A percentile compares a stretch with the other conserved stretches of the same genome.
Conservation (phyloP, 2,888 invertebrate species). For the Endotricha flammealis region DNA sequence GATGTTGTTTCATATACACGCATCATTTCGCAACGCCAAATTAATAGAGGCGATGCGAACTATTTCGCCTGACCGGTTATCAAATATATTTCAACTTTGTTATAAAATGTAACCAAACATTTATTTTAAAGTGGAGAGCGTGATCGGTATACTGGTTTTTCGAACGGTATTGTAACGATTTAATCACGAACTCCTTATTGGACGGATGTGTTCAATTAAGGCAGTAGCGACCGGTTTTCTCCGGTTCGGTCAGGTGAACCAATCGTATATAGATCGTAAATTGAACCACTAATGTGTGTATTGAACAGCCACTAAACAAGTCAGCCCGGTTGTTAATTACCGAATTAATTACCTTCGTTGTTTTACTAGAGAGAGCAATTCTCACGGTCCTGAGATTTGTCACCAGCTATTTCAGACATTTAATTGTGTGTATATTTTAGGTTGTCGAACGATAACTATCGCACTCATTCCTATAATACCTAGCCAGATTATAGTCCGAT, state of each 20-base stretch:
- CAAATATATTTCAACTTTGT: neutral
- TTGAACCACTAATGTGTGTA: constrained; percentile 27
- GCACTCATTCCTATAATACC: too few species aligned
- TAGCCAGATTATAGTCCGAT: too few species aligned
- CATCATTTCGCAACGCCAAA: constrained; percentile 24
- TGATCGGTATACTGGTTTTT: too few species aligned
- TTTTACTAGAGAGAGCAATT: constrained; percentile 19
- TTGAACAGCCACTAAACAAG: constrained; percentile 15
- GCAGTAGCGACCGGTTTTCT: constrained; percentile 29
- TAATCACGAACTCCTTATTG: constrained; percentile 33
- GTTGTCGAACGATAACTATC: too few species aligned
- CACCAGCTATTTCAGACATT: too few species aligned
- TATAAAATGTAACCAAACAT: neutral
- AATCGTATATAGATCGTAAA: constrained; percentile 27
- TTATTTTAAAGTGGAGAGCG: too few species aligned
- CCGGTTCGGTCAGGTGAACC: constrained; percentile 17
- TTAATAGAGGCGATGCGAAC: constrained; percentile 7
- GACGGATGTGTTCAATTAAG: constrained; percentile 49
- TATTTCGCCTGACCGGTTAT: neutral
- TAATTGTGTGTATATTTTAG: too few species aligned
- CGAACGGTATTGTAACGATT: constrained; percentile 35
- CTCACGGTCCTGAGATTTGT: constrained; percentile 26
- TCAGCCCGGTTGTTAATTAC: constrained; percentile 11
- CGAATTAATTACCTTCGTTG: constrained; percentile 19
- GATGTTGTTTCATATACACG: constrained; percentile 20